Base-by-base conservation (phyloP, 2,888 invertebrate species). In the Bombylius major region DNA sequence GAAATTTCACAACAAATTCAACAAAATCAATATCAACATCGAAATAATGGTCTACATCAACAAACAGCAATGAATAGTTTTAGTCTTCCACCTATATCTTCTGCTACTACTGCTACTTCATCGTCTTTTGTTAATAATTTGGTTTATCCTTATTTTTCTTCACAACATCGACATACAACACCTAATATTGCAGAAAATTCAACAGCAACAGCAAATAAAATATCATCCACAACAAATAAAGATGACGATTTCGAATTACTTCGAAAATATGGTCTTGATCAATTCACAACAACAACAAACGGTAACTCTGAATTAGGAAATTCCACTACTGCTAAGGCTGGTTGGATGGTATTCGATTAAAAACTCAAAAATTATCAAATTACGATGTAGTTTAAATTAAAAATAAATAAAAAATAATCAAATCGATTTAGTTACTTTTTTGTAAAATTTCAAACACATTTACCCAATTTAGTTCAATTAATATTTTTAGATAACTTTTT, bases 101-200 rank as follows among this genome's bases (percentile, higher is more conserved):
- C 23, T 23, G 23, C 23, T 14, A 14, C n/a, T 45, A n/a, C 70
- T 68, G 67, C 64, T 23, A 70, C 71, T 56, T 71, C 71, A 14
- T 71, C 70, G 54, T 3, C 36, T 13, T 32, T 23, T 14, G 34
- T 50, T 49, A 69, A 65, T 58, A 79, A 79, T 69, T 78, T 78
- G 2, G 60, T 78, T 4, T 78, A 79, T 64, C 75, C 78, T 1
- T 78, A 77, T 60, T 77, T 76, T 62, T 70, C 75, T 53, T 77
- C 77, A 23, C 69, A 72, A 56, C 70, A 71, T 59, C 34, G 39
- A 34, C 44, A n/a, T 62, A 65, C 57, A 59, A 65, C 23, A 60
- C 60, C 56, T 63, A 63, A 51, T 55, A 61, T 46, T 36, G 61
- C 54, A 54, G 54, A 48, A 57, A 61, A 51, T 59, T 61, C 62